phyloP scores from a whole-genome alignment of 2,888 invertebrate genomes.

The Chloroclystis v-ata region DNA sequence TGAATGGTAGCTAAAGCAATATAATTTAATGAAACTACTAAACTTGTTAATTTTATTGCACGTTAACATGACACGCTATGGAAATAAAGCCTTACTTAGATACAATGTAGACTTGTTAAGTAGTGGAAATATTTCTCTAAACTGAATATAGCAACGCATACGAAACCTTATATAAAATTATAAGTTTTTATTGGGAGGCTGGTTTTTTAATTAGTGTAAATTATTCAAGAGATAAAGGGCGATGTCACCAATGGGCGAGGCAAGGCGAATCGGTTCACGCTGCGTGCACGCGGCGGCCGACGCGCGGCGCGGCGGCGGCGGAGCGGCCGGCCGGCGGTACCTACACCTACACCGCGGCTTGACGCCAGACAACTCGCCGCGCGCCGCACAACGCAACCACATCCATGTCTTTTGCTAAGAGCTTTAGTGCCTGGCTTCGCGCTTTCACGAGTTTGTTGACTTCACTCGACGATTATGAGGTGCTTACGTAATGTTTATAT shows the following conservation, averaged over 20 bases:
- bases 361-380: constrained; percentile 45
- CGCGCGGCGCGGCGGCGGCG: no score
- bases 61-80: constrained; percentile 6
- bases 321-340: no score
- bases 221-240: constrained; percentile 28
- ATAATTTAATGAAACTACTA: constrained; percentile 2
- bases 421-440: constrained; percentile 49
- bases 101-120: neutral
- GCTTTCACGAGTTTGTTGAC: constrained; percentile 63
- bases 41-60: constrained; percentile 4
- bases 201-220: constrained; percentile 29
- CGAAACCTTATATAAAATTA: constrained; percentile 18
- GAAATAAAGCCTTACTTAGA: constrained; percentile 5
- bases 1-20: constrained; percentile 4
- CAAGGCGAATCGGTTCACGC: neutral
- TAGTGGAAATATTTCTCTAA: constrained; percentile 5
- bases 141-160: constrained; percentile 8
- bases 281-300: no score
- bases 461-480: constrained; percentile 30
- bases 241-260: constrained; percentile 33
- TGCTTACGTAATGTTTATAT: constrained; percentile 31
- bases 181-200: constrained; percentile 24
- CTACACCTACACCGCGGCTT: constrained; percentile 32
- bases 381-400: no score
- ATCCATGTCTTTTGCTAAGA: constrained; percentile 71